A percentile compares a stretch with the other conserved stretches of the same genome.
Conservation (phyloP, 2,113 vertebrate genomes). For the Ginglymostoma cirratum region DNA sequence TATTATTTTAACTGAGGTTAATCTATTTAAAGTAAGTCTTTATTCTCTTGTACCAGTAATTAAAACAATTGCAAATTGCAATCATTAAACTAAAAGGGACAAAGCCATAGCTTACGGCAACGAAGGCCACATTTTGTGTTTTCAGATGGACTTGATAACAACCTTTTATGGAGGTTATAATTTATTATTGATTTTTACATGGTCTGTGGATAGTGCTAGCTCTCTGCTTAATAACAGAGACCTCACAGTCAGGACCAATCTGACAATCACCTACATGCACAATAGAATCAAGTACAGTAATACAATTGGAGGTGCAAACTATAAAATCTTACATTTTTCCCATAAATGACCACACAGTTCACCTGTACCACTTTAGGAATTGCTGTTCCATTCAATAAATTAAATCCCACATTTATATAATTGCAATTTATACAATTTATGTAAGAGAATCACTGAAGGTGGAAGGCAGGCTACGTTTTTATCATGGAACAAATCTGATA, state of each 20-base stretch:
- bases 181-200: background rate
- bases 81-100: background rate
- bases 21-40: background rate
- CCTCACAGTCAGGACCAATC: background rate
- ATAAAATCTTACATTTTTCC: background rate
- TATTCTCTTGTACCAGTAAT: background rate
- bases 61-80: background rate
- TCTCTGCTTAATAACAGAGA: background rate
- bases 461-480: background rate
- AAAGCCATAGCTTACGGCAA: background rate
- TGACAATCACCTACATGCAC: background rate
- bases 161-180: background rate
- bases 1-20: background rate
- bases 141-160: background rate
- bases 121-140: background rate
- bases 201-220: background rate
- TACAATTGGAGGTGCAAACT: background rate
- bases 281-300: background rate
- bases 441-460: background rate
- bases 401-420: background rate
- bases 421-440: background rate
- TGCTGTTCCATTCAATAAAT: background rate
- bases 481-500: background rate
- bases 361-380: background rate
- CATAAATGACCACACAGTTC: background rate